These are phyloP conservation scores for Zaprionus capensis DNA, from an alignment of 1,140 invertebrate genomes.

Conservation along the genomic window DNA sequence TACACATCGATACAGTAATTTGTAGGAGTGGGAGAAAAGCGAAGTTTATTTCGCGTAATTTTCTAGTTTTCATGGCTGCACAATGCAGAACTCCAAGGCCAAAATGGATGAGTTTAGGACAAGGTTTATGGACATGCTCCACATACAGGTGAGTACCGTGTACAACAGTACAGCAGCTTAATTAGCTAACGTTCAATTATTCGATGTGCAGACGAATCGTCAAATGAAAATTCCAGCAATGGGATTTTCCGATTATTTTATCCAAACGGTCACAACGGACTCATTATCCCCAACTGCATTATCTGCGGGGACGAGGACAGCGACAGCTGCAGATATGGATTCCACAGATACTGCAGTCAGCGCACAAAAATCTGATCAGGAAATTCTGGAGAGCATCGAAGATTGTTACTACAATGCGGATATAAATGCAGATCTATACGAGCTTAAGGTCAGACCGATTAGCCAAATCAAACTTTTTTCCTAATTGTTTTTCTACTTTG, in stretches of 20 bases:
- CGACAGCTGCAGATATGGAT: constrained; percentile 22
- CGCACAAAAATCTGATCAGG: constrained; percentile 88
- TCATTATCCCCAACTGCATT: constrained; percentile 32
- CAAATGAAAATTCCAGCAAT: constrained; percentile 86
- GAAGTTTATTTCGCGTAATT: constrained; percentile 49
- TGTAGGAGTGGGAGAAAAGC: constrained; percentile 35
- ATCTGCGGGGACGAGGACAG: not conserved
- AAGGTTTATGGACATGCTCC: constrained; percentile 85
- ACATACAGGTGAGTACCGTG: constrained; percentile 85
- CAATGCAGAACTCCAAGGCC: constrained; percentile 79
- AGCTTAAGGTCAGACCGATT: constrained; percentile 86
- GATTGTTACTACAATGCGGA: constrained; percentile 87
- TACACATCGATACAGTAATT: constrained; percentile 12
- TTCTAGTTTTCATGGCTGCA: constrained; percentile 65
- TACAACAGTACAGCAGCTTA: not conserved
- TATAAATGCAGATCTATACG: constrained; percentile 88
- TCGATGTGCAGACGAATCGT: constrained; percentile 70
- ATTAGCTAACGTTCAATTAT: constrained; percentile 28
- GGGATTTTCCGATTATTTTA: constrained; percentile 86
- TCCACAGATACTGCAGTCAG: constrained; percentile 28
- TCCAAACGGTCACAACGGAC: constrained; percentile 72
- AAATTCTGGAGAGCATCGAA: constrained; percentile 90
- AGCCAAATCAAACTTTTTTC: not conserved
- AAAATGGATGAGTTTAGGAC: constrained; percentile 86
- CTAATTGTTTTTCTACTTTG: not conserved